Base-by-base conservation (phyloP, 1,140 invertebrate genomes). In the Sycobia sp. region DNA sequence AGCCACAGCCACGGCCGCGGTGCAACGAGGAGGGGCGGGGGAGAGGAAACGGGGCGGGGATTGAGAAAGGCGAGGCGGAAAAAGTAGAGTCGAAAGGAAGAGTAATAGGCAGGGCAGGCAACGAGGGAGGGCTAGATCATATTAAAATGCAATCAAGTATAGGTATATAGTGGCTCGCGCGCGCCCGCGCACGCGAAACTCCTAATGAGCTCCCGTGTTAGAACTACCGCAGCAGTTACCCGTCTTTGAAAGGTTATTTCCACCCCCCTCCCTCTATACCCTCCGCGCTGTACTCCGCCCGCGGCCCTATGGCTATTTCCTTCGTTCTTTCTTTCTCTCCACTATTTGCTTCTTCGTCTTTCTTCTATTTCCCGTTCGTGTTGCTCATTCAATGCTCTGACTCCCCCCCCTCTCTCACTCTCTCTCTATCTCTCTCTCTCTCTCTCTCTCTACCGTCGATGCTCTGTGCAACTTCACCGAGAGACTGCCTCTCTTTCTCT, bases 101-200 rank as follows among this genome's bases (percentile, higher is more conserved):
- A 66, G 65, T 55, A 63, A 60, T 69, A 70, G 68, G 62, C 61
- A 16, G 29, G 1, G 3, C 5, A 1, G 36, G 9, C 18, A 20
- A 22, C 10, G 50, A 54, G 20, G 10, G 9, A 29, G 23, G 57
- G 16, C 36, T 27, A 50, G 57, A 54, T 54, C 66, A 72, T 77
- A 76, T 79, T 79, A 78, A 77, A 79, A 78, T 72, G 76, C 73
- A 77, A 78, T 78, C 73, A 76, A 71, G 69, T 69, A 69, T 75
- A 76, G 41, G 20, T 38, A 53, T 25, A 53, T 38, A 16, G 71
- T 73, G 69, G 67, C 73, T 76, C n/a, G n/a, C n/a, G n/a, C n/a
- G n/a, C n/a, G n/a, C n/a, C n/a, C n/a, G n/a, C n/a, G n/a, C 72
- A 73, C 73, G 76, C 76, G 71, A 76, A 68, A 73, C 69, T 69